phyloP scores from a whole-genome alignment of 2,797 vertebrate species.

The Limnodromus scolopaceus region DNA sequence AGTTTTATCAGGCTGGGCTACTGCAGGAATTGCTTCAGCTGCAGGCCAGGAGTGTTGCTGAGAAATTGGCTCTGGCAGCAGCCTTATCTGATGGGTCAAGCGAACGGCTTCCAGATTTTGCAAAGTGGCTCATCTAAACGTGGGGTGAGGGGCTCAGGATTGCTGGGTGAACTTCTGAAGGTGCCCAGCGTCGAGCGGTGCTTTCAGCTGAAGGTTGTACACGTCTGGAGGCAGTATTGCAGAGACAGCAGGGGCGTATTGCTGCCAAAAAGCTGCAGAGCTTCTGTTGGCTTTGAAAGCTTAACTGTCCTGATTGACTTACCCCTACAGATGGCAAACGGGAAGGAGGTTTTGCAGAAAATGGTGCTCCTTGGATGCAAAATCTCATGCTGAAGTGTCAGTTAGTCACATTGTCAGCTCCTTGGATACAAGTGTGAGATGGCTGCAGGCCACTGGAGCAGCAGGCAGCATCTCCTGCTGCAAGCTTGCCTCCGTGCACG shows the following conservation, averaged over 20 bases:
- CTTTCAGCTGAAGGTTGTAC: background rate
- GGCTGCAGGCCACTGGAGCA: background rate
- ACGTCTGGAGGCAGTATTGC: background rate
- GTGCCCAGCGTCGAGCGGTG: rapidly evolving
- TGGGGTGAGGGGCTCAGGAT: background rate
- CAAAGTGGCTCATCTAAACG: background rate
- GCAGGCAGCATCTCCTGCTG: background rate
- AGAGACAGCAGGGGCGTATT: background rate
- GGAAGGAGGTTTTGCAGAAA: background rate
- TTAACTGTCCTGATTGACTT: background rate
- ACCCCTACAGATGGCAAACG: background rate
- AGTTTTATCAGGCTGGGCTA: constrained; percentile 57
- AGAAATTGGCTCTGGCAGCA: constrained; percentile 31
- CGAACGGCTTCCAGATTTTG: background rate
- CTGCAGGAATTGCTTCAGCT: constrained; percentile 55
- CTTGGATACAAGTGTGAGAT: rapidly evolving
- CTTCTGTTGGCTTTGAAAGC: background rate
- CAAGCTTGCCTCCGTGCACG: rapidly evolving
- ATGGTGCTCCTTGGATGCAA: background rate
- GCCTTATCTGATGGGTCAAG: constrained; percentile 41
- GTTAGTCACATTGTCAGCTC: background rate
- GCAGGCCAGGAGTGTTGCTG: constrained; percentile 7
- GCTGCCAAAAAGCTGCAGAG: background rate
- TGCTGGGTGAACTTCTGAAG: background rate
- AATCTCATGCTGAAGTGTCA: background rate